Evolutionary conservation across 2,113 vertebrate species (phyloP), one percentile per base, ranked within the genome.

Genomic region (Pterocles orientalis): DNA sequence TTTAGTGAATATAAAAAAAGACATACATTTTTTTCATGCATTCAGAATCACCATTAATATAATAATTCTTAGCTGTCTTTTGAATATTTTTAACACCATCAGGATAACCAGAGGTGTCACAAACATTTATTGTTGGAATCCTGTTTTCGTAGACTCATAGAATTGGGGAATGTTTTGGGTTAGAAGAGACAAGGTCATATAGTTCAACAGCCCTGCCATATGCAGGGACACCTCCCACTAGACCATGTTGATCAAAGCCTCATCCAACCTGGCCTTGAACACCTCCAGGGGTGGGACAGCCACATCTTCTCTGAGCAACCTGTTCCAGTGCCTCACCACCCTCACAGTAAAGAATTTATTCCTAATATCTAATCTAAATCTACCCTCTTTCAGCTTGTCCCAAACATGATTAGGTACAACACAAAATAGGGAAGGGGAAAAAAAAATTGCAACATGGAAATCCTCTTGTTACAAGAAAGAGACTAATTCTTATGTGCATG

Each of bases 391-490:
- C 56, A 64, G 6, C 5, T 13, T 69, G 26, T 36, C 14, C 14
- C 25, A 56, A 56, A 25, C 34, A 33, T 11, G 4, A 68, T 26
- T 20, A 60, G 9, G 21, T 61, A 28, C 19, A 69, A 56, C 8
- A 34, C 17, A 61, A 75, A 66, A 60, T 4, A 62, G n/a, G 48
- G 31, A 66, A 54, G 8, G 3, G 18, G 7, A 5, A 6, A 5
- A 7, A 33, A 43, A 36, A 14, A 2, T 0, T 0, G 0, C 12
- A 56, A 13, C 19, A 53, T 12, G 5, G 29, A 53, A 66, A 65
- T 3, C 13, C 16, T 39, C 13, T 47, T 66, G 21, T 39, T 66
- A 68, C 18, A 47, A 18, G 28, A 82, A 33, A 36, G 5, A 34
- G 26, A 18, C 36, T 29, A 57, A 68, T 60, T 12, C 19, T 39